These are phyloP conservation scores for Microtus richardsoni DNA, from an alignment of 2,113 vertebrate species.

Conservation along the genomic window DNA sequence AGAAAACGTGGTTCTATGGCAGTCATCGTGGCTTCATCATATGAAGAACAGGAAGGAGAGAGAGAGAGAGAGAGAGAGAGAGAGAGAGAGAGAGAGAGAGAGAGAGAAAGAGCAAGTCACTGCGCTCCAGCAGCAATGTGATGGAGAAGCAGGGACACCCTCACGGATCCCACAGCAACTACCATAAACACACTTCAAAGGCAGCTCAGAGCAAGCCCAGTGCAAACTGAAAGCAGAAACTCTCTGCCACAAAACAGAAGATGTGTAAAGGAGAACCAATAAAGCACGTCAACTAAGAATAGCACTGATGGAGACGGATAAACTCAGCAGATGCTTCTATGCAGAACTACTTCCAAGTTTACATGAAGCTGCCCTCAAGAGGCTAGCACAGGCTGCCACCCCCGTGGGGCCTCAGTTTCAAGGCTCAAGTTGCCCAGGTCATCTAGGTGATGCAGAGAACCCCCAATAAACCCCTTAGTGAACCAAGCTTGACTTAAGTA, in stretches of 20 bases:
- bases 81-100: neutral
- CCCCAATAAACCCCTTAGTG: neutral
- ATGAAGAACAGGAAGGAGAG: too few relatives aligned
- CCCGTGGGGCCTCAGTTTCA: neutral
- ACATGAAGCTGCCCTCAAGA: neutral
- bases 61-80: too few relatives aligned
- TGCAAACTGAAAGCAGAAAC: neutral
- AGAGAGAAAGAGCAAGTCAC: too few relatives aligned
- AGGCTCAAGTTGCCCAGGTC: neutral
- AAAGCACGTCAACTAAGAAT: neutral
- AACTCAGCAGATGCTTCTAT: neutral
- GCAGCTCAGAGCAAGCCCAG: too few relatives aligned
- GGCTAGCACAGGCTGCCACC: neutral
- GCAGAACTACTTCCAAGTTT: neutral
- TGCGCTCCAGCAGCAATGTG: too few relatives aligned
- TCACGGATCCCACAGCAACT: neutral
- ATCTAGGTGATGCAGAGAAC: neutral
- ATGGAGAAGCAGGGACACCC: neutral
- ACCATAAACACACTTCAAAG: neutral
- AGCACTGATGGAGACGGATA: too few relatives aligned
- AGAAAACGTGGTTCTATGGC: too few relatives aligned
- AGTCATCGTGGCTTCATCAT: too few relatives aligned
- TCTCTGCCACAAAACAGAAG: neutral
- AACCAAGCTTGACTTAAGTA: neutral
- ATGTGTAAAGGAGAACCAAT: neutral